A percentile compares a stretch with the other conserved stretches of the same genome.
These are phyloP conservation scores for Nyctibius grandis DNA, from an alignment of 2,797 vertebrate species.

Conservation along the genomic window DNA sequence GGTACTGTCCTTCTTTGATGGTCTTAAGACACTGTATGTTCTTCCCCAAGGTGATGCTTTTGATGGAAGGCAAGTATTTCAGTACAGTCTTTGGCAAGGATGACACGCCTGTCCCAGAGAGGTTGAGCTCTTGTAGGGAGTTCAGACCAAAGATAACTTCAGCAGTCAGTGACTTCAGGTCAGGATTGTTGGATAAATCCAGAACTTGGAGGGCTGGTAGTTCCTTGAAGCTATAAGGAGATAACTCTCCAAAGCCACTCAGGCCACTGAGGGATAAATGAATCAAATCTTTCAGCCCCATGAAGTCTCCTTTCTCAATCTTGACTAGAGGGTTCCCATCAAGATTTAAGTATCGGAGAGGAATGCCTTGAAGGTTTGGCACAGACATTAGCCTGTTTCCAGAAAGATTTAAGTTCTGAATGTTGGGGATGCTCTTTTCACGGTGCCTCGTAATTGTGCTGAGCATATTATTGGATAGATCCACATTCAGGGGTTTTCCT, in stretches of 20 bases:
- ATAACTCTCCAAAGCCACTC: conserved; percentile 73
- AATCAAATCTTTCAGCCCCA: conserved; percentile 81
- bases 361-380: conserved; percentile 81
- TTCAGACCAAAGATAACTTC: conserved; percentile 82
- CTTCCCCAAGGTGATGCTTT: conserved; percentile 82
- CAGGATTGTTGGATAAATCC: conserved; percentile 87
- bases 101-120: conserved; percentile 80
- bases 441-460: conserved; percentile 61
- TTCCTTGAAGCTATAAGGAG: conserved; percentile 78
- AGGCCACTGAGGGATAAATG: conserved; percentile 87
- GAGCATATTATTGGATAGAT: conserved; percentile 88
- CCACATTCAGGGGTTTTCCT: conserved; percentile 82
- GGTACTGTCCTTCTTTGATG: conserved; percentile 88
- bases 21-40: conserved; percentile 85
- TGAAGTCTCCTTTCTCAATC: conserved; percentile 79
- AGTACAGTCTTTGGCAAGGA: conserved; percentile 82
- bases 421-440: conserved; percentile 67
- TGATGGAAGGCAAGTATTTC: conserved; percentile 84
- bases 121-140: conserved; percentile 89
- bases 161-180: conserved; percentile 74
- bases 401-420: conserved; percentile 89
- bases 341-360: conserved; percentile 87
- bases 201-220: conserved; percentile 86
- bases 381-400: conserved; percentile 79
- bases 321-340: conserved; percentile 83